Evolutionary conservation across 2,113 vertebrate genomes (phyloP), one percentile per base, ranked within the genome.

Genomic region (Ageneiosus marmoratus): DNA sequence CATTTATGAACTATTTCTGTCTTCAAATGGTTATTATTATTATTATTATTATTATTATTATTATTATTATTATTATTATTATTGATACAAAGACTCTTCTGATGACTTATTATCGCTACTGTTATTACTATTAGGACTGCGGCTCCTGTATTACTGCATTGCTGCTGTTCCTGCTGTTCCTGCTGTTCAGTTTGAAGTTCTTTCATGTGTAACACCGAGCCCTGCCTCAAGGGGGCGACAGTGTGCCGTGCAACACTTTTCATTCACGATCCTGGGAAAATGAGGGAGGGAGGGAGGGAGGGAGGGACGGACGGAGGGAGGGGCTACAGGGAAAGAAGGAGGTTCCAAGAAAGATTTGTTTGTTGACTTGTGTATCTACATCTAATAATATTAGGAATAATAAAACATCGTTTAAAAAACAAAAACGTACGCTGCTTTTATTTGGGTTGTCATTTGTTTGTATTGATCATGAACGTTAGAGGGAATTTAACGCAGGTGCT

Each of bases 281-380:
- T 69, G 9, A 13, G n/a, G 16, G 9, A 9, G 15, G 86, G 48
- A 50, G 22, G 24, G 10, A 12, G n/a, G 29, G 29, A 10, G 32
- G 15, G 4, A 4, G 51, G 48, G 48, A 50, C 1, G 20, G 37
- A 56, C 83, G 89, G 91, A 89, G 60, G 81, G 37, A 85, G 29
- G 50, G 5, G n/a, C n/a, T n/a, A n/a, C n/a, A n/a, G n/a, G n/a
- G n/a, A n/a, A n/a, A n/a, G n/a, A 13, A 15, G 37, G 50, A 15
- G 18, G n/a, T 29, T 0, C 29, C 44, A 44, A 85, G 72, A 83
- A 84, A 81, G 65, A 88, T 74, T 87, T 93, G 93, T 95, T 93
- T 94, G 93, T 94, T 94, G 93, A 95, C 91, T 93, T 94, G 93
- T 95, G 93, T 95, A 94, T 94, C 94, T 91, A 93, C 89, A 95